A percentile compares a stretch with the other conserved stretches of the same genome.
These are phyloP conservation scores for Phodopus roborovskii DNA, from an alignment of 2,113 vertebrate genomes.

Conservation along the genomic window DNA sequence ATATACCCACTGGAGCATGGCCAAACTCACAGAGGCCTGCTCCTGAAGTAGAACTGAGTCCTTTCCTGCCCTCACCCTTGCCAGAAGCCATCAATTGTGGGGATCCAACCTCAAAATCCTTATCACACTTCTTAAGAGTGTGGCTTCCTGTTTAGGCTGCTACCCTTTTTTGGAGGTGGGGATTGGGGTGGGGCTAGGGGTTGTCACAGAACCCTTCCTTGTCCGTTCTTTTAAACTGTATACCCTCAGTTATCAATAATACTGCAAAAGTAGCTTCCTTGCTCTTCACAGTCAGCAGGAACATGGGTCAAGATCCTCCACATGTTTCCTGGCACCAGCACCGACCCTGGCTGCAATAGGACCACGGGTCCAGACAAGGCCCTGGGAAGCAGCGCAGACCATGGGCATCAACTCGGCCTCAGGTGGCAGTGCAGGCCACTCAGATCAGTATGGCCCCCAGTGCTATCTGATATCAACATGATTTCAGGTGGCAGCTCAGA, in stretches of 20 bases:
- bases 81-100: neutral
- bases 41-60: neutral
- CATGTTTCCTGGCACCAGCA: neutral
- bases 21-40: neutral
- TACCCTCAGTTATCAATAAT: neutral
- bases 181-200: neutral
- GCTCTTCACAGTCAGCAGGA: neutral
- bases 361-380: neutral
- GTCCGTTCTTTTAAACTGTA: neutral
- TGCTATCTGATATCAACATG: neutral
- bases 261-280: neutral
- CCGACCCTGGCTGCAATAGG: neutral
- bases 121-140: neutral
- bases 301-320: neutral
- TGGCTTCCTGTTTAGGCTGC: neutral
- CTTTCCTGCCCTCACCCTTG: neutral
- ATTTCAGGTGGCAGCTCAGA: neutral
- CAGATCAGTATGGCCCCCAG: neutral
- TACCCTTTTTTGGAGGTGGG: neutral
- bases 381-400: neutral
- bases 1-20: neutral
- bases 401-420: neutral
- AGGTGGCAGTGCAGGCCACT: too few relatives aligned
- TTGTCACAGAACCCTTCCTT: neutral
- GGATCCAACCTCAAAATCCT: neutral